Percentiles rank a stretch among this genome's conserved stretches.
These are phyloP conservation scores for Centrocercus urophasianus DNA, from an alignment of 2,113 vertebrate species.

Conservation along the genomic window DNA sequence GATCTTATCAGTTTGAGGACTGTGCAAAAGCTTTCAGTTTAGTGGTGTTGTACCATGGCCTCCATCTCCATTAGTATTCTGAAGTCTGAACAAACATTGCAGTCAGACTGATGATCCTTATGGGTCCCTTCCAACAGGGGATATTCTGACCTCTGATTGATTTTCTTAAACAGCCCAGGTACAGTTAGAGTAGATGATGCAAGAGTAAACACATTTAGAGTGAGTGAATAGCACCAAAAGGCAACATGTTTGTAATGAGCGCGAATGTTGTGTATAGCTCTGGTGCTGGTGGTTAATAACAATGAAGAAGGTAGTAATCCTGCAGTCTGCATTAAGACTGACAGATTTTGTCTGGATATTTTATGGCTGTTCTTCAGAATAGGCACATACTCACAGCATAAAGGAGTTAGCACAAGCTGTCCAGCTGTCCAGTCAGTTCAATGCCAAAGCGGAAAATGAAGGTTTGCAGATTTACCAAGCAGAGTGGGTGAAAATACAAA, in stretches of 20 bases:
- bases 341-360: neutral
- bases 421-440: neutral
- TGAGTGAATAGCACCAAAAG: neutral
- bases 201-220: neutral
- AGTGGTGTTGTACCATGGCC: too few relatives aligned
- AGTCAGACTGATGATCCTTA: too few relatives aligned
- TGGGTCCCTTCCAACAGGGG: too few relatives aligned
- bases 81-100: neutral
- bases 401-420: neutral
- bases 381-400: neutral
- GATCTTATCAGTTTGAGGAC: too few relatives aligned
- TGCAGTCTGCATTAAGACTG: neutral
- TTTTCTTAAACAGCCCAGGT: neutral
- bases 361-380: neutral
- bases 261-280: neutral
- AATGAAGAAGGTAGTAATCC: neutral
- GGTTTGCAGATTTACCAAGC: neutral
- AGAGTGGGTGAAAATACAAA: neutral
- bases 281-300: neutral
- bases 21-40: too few relatives aligned
- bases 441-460: neutral
- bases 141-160: neutral
- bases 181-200: neutral
- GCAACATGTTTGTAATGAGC: neutral
- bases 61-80: rapidly evolving